Percentiles rank a stretch among this genome's conserved stretches.
Evolutionary conservation across 2,113 vertebrate genomes (phyloP).

Genomic region (Zapornia atra): DNA sequence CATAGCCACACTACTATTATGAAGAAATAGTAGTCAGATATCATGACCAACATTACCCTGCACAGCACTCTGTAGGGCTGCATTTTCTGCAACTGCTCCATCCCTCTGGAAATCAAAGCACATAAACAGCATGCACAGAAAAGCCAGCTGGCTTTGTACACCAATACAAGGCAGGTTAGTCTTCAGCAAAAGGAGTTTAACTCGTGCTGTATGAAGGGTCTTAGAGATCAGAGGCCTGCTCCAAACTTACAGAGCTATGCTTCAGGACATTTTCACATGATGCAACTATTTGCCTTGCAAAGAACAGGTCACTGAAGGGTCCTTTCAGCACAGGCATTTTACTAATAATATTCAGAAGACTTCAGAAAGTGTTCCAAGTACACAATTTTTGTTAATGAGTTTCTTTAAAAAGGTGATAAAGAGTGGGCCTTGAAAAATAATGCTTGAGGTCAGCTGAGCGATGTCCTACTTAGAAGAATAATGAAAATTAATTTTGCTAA

Average conservation of each 20-base stretch:
- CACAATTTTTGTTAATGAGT: not conserved
- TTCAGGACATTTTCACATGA: not conserved
- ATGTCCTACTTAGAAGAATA: not conserved
- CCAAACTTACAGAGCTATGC: not conserved
- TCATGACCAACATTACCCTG: not conserved
- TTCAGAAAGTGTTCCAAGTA: not conserved
- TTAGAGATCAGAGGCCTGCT: accelerated
- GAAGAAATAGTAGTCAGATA: not conserved
- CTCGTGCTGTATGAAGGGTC: not conserved
- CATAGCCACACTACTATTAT: not conserved
- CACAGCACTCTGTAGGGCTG: not conserved
- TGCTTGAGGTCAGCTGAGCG: not conserved
- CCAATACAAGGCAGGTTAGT: not conserved
- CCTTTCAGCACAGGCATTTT: not conserved
- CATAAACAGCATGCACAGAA: not conserved
- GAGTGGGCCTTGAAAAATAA: not conserved
- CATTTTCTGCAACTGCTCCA: not conserved
- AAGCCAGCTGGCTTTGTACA: not conserved
- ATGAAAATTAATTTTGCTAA: not conserved
- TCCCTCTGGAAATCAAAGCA: not conserved
- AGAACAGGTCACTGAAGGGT: not conserved
- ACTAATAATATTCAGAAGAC: not conserved
- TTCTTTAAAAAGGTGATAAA: not conserved
- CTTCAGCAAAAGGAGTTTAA: not conserved
- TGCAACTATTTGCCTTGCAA: not conserved